Evolutionary conservation across 2,888 invertebrate species (phyloP), one percentile per base, ranked within the genome.

Genomic region (Temnothorax ravouxi): DNA sequence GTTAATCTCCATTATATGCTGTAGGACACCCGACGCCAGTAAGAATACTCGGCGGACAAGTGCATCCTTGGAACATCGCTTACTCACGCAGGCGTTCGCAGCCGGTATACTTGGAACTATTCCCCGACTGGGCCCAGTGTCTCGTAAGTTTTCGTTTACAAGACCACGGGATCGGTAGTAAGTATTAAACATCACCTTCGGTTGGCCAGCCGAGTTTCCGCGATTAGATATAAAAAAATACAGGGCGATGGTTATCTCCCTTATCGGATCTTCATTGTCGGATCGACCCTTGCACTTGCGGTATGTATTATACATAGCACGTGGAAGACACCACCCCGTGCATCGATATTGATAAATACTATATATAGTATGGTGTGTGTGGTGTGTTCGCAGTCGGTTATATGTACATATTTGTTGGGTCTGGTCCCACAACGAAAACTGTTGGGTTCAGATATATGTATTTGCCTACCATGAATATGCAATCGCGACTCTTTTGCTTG

Each of bases 321-420:
- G 87, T 85, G 72, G 84, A 87, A 88, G 82, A 72, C 83, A 90
- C 85, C 85, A 85, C 84, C 83, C 84, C 82, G 81, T 79, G 84
- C 83, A 87, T 87, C 88, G 84, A 87, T 88, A 77, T 74, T 86
- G 86, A 90, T 90, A 90, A 90, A 89, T 90, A 90, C 89, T 84
- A n/a, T n/a, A n/a, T n/a, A n/a, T 25, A 67, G 50, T 61, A 44
- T 54, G 61, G 77, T 79, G 64, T 84, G 83, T 84, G 84, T 84
- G 82, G 83, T 84, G 84, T 84, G 82, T 85, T 62, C 34, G 52
- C 64, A 56, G 75, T 77, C 84, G 83, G 84, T 84, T 89, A 84
- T 84, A 75, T 69, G 1, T 47, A 84, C 62, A 85, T 72, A 25
- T n/a, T 15, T 50, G 41, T 44, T 29, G 29, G n/a, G 9, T 83